A percentile compares a stretch with the other conserved stretches of the same genome.
Conservation (phyloP, 2,888 invertebrate genomes). For the Hemaris fuciformis region DNA sequence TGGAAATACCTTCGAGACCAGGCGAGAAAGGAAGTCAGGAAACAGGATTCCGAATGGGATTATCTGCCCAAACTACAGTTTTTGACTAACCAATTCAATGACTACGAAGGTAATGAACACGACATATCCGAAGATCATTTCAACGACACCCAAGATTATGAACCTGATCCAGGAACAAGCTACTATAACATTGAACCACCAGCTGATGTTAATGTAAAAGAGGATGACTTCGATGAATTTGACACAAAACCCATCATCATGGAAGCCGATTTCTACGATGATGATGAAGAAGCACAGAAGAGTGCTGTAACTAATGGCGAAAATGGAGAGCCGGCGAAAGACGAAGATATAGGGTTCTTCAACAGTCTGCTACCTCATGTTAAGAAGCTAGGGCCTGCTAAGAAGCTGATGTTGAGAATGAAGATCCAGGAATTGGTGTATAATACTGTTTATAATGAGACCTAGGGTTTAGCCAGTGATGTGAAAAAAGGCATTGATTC, state of each 20-base stretch:
- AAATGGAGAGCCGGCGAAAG: slow-evolving; percentile 49
- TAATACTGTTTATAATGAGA: slow-evolving; percentile 72
- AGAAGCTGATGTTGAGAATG: slow-evolving; percentile 74
- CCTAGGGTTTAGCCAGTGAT: slow-evolving; percentile 28
- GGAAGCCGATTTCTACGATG: slow-evolving; percentile 75
- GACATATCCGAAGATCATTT: slow-evolving; percentile 47
- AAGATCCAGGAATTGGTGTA: slow-evolving; percentile 76
- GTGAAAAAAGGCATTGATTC: not conserved
- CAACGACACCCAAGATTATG: slow-evolving; percentile 42
- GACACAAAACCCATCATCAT: slow-evolving; percentile 73
- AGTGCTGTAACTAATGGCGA: slow-evolving; percentile 35
- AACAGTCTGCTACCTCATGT: slow-evolving; percentile 73
- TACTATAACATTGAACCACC: slow-evolving; percentile 54
- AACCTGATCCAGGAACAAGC: slow-evolving; percentile 51
- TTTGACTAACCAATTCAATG: slow-evolving; percentile 70
- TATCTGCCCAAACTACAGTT: slow-evolving; percentile 68
- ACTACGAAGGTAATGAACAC: slow-evolving; percentile 64
- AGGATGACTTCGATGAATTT: slow-evolving; percentile 75
- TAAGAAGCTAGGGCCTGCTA: slow-evolving; percentile 69
- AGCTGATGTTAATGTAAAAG: slow-evolving; percentile 48
- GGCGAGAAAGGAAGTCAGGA: slow-evolving; percentile 70
- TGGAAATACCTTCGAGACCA: slow-evolving; percentile 76
- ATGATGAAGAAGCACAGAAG: slow-evolving; percentile 65
- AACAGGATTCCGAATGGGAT: slow-evolving; percentile 71
- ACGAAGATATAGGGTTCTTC: slow-evolving; percentile 75